These are phyloP conservation scores for Leptodirus hochenwartii DNA, from an alignment of 2,888 invertebrate genomes.

Conservation along the genomic window DNA sequence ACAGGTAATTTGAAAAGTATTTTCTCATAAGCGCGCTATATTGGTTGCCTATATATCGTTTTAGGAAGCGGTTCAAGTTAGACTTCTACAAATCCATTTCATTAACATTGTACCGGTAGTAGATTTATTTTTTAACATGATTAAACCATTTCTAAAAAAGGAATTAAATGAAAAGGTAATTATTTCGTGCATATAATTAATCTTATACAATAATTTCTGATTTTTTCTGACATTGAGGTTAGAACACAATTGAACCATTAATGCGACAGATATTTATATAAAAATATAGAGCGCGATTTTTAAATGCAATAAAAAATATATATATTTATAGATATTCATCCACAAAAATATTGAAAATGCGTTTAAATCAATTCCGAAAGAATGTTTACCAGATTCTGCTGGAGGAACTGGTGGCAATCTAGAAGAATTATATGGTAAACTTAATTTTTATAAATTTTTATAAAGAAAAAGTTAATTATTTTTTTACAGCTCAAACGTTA, in stretches of 20 bases:
- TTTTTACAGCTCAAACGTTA: conserved; percentile 6
- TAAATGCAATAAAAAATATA: too few relatives aligned
- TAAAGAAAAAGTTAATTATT: background rate
- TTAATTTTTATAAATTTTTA: background rate
- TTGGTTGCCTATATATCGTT: conserved; percentile 1
- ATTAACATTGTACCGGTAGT: conserved; percentile 46
- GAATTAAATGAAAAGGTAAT: conserved; percentile 31
- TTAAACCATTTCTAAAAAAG: conserved; percentile 54
- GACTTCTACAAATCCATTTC: conserved; percentile 47
- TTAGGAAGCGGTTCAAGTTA: conserved; percentile 50
- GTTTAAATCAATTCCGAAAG: conserved; percentile 8
- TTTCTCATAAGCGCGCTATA: background rate
- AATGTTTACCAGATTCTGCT: conserved; percentile 8
- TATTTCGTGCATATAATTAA: background rate
- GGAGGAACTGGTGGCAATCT: conserved; percentile 8
- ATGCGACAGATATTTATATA: too few relatives aligned
- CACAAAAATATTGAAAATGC: conserved; percentile 8
- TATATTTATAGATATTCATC: conserved; percentile 8
- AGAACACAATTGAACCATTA: too few relatives aligned
- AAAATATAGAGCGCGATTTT: too few relatives aligned
- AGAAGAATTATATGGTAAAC: conserved; percentile 8
- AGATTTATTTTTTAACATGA: conserved; percentile 44
- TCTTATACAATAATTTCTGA: too few relatives aligned
- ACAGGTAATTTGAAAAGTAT: conserved; percentile 6
- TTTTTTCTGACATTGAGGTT: too few relatives aligned